A percentile compares a stretch with the other conserved stretches of the same genome.
phyloP scores from a whole-genome alignment of 2,797 vertebrate genomes.

The Rhabdomys pumilio region DNA sequence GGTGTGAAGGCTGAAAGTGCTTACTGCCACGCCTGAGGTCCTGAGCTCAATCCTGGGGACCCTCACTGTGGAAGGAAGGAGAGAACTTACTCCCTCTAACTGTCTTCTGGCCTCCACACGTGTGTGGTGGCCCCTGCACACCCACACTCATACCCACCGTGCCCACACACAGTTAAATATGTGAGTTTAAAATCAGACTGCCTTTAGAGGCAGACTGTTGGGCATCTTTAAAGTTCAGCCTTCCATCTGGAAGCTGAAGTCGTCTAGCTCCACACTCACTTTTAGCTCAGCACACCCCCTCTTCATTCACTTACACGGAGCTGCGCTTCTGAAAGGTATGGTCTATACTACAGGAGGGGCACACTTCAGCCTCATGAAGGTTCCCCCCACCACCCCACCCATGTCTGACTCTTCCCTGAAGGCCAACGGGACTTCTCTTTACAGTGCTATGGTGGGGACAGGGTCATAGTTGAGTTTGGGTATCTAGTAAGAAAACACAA shows the following conservation, averaged over 20 bases:
- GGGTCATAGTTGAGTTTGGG: neutral
- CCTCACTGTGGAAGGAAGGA: neutral
- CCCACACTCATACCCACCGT: neutral
- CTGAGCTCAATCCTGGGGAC: neutral
- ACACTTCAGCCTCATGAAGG: neutral
- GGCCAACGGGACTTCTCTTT: neutral
- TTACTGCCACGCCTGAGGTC: neutral
- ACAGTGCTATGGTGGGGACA: neutral
- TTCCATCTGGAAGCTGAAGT: neutral
- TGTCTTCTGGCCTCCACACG: neutral
- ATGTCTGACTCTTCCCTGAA: neutral
- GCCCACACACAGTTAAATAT: neutral
- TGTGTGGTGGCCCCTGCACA: neutral
- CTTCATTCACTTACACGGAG: too few relatives aligned
- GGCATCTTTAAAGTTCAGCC: neutral
- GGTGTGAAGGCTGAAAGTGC: neutral
- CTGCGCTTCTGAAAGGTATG: neutral
- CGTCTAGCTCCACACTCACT: neutral
- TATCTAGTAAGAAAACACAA: neutral
- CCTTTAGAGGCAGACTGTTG: neutral
- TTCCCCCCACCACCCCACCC: too few relatives aligned
- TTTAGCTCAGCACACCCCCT: neutral
- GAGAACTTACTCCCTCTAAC: neutral
- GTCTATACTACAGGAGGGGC: neutral
- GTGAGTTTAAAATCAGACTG: neutral